phyloP scores from a whole-genome alignment of 2,797 vertebrate species.

The Enteromius anoplus region DNA sequence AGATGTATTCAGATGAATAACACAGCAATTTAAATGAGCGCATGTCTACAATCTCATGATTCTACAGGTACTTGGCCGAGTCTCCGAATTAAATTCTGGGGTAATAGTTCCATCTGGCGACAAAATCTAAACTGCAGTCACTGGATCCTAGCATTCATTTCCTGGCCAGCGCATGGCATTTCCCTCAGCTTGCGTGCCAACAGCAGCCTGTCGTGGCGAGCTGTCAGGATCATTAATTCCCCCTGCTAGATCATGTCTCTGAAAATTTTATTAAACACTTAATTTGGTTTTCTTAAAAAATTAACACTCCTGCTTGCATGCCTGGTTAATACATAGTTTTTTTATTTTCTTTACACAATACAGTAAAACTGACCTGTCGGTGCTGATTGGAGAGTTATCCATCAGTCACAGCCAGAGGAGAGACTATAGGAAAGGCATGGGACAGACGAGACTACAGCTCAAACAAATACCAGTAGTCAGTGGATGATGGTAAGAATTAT shows the following conservation, averaged over 20 bases:
- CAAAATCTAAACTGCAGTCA: background rate
- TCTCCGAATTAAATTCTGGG: background rate
- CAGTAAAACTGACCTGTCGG: background rate
- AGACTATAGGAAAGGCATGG: background rate
- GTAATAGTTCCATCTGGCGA: background rate
- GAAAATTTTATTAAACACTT: background rate
- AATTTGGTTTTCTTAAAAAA: background rate
- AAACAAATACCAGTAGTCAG: background rate
- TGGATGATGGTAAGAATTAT: conserved; percentile 5
- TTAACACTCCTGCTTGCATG: background rate
- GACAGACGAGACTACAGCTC: background rate
- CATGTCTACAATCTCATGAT: background rate
- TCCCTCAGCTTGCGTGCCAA: background rate
- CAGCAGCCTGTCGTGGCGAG: background rate
- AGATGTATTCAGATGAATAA: background rate
- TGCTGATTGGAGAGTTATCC: background rate
- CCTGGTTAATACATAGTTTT: background rate
- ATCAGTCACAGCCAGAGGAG: conserved; percentile 1
- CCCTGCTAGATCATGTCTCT: background rate
- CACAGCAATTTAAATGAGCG: background rate
- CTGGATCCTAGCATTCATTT: background rate
- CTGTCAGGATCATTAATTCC: background rate
- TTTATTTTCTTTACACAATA: background rate
- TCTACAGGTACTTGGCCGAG: background rate
- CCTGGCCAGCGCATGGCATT: background rate